A percentile compares a stretch with the other conserved stretches of the same genome.
Conservation (phyloP, 2,113 vertebrate genomes). For the Gymnarchus niloticus region DNA sequence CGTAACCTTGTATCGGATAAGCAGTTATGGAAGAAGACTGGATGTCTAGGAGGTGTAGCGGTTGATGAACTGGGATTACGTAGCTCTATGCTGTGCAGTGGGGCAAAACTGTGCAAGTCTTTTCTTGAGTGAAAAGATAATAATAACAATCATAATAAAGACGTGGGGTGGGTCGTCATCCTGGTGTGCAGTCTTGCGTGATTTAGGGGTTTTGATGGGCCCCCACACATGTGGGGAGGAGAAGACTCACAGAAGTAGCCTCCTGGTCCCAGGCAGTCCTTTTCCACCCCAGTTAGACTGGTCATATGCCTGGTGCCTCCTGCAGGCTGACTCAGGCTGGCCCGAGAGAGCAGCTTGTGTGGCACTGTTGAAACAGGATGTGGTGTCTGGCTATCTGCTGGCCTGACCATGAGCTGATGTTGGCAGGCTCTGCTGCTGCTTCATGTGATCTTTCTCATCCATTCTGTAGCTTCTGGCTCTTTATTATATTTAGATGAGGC, state of each 20-base stretch:
- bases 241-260: neutral
- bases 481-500: neutral
- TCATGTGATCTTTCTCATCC: neutral
- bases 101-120: neutral
- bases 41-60: neutral
- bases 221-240: neutral
- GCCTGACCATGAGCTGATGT: neutral
- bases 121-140: neutral
- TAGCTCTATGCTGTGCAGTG: neutral
- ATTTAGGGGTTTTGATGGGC: neutral
- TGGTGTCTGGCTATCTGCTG: neutral
- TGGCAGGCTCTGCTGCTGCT: neutral
- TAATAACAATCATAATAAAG: neutral
- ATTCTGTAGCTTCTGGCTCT: neutral
- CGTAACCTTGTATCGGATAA: neutral
- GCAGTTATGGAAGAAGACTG: neutral
- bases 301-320: too few species aligned
- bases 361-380: too few species aligned
- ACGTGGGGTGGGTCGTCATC: neutral
- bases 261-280: conserved; percentile 25
- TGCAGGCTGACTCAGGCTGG: too few species aligned
- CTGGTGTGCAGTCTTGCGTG: neutral
- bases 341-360: too few species aligned
- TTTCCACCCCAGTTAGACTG: conserved; percentile 26
- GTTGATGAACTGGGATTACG: neutral